Evolutionary conservation across 2,113 vertebrate genomes (phyloP).

Genomic region (Lucifuga dentata): DNA sequence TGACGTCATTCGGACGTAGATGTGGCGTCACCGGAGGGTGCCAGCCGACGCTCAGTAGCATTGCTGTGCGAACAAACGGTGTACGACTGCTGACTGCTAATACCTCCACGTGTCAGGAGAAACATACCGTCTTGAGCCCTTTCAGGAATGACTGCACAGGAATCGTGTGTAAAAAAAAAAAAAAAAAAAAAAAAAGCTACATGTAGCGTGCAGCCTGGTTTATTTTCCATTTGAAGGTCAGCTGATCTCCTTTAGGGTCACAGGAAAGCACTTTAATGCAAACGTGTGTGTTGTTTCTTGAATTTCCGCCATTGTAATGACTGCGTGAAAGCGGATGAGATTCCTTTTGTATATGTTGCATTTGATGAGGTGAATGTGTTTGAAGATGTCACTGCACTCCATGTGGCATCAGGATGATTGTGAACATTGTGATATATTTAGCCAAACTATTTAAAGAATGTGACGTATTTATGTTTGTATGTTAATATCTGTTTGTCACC

Average conservation of each 20-base stretch:
- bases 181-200: too few relatives aligned
- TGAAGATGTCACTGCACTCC: slow-evolving; percentile 53
- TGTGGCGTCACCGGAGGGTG: slow-evolving; percentile 19
- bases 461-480: slow-evolving; percentile 75
- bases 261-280: slow-evolving; percentile 80
- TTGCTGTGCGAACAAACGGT: slow-evolving; percentile 42
- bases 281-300: slow-evolving; percentile 51
- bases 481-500: slow-evolving; percentile 72
- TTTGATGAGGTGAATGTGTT: slow-evolving; percentile 62
- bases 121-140: slow-evolving; percentile 21
- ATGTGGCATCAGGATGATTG: slow-evolving; percentile 28
- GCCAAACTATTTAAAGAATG: slow-evolving; percentile 77
- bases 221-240: slow-evolving; percentile 46
- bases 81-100: slow-evolving; percentile 22
- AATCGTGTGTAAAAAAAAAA: not conserved
- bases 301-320: slow-evolving; percentile 61
- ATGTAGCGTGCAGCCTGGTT: not conserved
- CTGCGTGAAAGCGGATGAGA: slow-evolving; percentile 48
- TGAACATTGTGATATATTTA: slow-evolving; percentile 39
- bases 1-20: slow-evolving; percentile 34
- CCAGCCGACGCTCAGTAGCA: slow-evolving; percentile 27
- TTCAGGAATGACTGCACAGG: slow-evolving; percentile 12
- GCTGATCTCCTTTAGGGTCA: slow-evolving; percentile 48
- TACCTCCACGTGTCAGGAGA: slow-evolving; percentile 41
- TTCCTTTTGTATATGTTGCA: slow-evolving; percentile 62